Evolutionary conservation across 2,797 vertebrate species (phyloP).

Genomic region (Xiphorhynchus erythropygius): DNA sequence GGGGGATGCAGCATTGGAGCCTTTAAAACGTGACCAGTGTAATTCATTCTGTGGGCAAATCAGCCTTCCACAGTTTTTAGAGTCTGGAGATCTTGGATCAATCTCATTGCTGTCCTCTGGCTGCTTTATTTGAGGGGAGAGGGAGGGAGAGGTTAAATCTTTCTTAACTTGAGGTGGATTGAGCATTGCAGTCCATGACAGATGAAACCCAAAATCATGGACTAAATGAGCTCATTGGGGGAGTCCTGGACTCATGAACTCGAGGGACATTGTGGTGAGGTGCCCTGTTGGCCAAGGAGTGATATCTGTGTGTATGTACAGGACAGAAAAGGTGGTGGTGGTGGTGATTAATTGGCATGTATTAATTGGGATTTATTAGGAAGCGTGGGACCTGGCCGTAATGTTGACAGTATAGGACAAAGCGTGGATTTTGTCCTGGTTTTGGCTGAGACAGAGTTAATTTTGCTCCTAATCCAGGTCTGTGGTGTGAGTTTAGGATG

Average conservation of each 20-base stretch:
- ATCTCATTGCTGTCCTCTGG: neutral
- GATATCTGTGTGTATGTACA: neutral
- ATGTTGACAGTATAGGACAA: neutral
- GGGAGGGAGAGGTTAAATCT: neutral
- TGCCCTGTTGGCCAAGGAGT: neutral
- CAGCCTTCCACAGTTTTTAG: neutral
- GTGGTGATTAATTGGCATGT: neutral
- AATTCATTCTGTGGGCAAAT: neutral
- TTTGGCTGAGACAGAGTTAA: neutral
- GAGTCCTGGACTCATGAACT: neutral
- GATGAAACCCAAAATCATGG: neutral
- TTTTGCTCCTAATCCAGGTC: neutral
- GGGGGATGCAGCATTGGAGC: neutral
- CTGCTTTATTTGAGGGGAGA: rapidly evolving
- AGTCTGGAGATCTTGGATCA: neutral
- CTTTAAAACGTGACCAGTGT: neutral
- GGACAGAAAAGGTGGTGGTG: neutral
- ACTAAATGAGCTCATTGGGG: neutral
- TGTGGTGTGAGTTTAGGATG: neutral
- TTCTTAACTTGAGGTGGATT: neutral
- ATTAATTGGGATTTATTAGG: neutral
- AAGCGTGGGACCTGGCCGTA: neutral
- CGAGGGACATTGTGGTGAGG: neutral
- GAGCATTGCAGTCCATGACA: neutral
- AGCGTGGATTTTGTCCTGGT: neutral